Conservation (phyloP, 2,888 invertebrate genomes). For the Nemotelus pantherinus region DNA sequence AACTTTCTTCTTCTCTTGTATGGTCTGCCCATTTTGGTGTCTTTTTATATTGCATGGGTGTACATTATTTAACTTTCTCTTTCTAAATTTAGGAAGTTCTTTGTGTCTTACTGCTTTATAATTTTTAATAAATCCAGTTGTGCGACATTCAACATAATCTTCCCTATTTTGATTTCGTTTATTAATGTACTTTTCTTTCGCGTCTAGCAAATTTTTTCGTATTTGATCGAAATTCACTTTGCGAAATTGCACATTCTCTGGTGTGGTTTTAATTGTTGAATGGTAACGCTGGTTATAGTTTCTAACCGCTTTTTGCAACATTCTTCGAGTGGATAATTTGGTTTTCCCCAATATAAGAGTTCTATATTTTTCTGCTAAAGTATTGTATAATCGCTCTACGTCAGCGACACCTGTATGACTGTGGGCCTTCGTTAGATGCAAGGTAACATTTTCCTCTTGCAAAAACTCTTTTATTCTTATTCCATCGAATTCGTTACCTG, state of each 20-base stretch:
- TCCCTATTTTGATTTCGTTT: neutral
- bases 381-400: no score
- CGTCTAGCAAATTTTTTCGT: neutral
- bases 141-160: no score
- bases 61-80: constrained; percentile 12
- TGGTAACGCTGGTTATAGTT: no score
- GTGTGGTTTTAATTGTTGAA: no score
- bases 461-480: constrained; percentile 31
- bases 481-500: constrained; percentile 36
- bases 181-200: neutral
- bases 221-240: no score
- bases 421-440: constrained; percentile 4
- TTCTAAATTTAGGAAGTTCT: constrained; percentile 27
- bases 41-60: constrained; percentile 15
- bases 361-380: no score
- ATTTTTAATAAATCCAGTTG: constrained; percentile 21
- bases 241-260: no score
- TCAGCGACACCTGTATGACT: constrained; percentile 24
- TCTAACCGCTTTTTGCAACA: no score
- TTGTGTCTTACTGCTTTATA: constrained; percentile 20
- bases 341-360: no score
- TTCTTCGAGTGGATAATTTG: no score
- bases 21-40: neutral
- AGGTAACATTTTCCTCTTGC: neutral
- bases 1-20: no score